Evolutionary conservation across 2,888 invertebrate genomes (phyloP), one percentile per base, ranked within the genome.

Genomic region (Psylliodes chrysocephalus): DNA sequence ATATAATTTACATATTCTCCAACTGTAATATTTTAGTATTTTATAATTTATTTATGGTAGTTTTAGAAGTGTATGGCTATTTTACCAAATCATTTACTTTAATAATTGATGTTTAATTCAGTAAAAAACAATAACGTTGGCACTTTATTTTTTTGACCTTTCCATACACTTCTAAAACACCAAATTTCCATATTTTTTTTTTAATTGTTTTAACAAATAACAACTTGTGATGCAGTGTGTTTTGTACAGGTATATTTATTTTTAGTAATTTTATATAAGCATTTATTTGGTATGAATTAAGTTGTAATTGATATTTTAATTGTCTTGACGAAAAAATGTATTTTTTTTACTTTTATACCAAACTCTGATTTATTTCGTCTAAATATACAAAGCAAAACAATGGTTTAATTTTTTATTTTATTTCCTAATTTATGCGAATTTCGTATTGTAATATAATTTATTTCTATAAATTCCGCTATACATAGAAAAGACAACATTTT

Each of bases 231-330:
- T 54, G 61, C 65, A 61, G 61, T n/a, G n/a, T 64, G 47, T 47
- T 59, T 61, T 59, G 65, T 65, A 65, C 65, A 65, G 65, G 56
- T 56, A 61, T 38, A 61, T 65, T 65, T 65, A 65, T 52, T 65
- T 49, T 52, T 60, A 64, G 60, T 22, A 8, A 38, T 57, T 49
- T 46, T n/a, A 7, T 54, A 57, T 61, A 65, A 53, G 65, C 57
- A 52, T 38, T 47, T 61, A 52, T 38, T 47, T 57, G 61, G 47
- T 22, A 38, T 49, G 2, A 35, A 8, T 35, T 35, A 35, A 3
- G n/a, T 35, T 35, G n/a, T 14, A 35, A 4, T 3, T 14, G 10
- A n/a, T n/a, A n/a, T n/a, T 30, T 30, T 30, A 10, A 30, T 30
- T 8, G 4, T 35, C 6, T 35, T 35, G 35, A 35, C 14, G 35